These are phyloP conservation scores for Sycophila sp. DNA, from an alignment of 1,140 invertebrate genomes.

Conservation along the genomic window DNA sequence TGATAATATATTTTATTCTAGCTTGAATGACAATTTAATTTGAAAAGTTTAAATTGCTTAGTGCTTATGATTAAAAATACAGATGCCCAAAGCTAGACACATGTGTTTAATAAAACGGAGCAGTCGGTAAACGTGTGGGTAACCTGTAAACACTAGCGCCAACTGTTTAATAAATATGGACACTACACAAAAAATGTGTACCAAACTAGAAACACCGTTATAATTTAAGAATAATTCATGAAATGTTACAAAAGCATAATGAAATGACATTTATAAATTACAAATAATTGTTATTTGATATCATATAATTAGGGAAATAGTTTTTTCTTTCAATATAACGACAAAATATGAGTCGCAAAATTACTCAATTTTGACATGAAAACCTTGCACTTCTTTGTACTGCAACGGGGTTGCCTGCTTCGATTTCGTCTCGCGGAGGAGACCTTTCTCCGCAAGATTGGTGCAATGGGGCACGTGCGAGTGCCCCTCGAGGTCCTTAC, in stretches of 20 bases:
- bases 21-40: neutral
- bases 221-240: neutral
- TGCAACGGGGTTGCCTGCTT: too few relatives aligned
- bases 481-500: too few relatives aligned
- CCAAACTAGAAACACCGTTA: neutral
- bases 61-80: too few relatives aligned
- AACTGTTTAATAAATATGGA: neutral
- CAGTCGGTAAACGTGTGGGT: neutral
- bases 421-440: too few relatives aligned
- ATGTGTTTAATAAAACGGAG: neutral
- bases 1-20: neutral
- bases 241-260: neutral
- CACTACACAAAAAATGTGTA: neutral
- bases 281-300: neutral
- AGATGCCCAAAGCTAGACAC: too few relatives aligned
- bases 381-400: neutral
- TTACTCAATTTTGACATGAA: neutral
- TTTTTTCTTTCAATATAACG: neutral
- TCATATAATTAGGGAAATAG: neutral
- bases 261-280: neutral
- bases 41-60: too few relatives aligned
- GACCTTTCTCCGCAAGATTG: too few relatives aligned
- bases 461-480: too few relatives aligned
- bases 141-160: neutral
- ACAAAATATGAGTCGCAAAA: neutral